Conservation (phyloP, 1,140 invertebrate genomes). For the Epicauta chinensis region DNA sequence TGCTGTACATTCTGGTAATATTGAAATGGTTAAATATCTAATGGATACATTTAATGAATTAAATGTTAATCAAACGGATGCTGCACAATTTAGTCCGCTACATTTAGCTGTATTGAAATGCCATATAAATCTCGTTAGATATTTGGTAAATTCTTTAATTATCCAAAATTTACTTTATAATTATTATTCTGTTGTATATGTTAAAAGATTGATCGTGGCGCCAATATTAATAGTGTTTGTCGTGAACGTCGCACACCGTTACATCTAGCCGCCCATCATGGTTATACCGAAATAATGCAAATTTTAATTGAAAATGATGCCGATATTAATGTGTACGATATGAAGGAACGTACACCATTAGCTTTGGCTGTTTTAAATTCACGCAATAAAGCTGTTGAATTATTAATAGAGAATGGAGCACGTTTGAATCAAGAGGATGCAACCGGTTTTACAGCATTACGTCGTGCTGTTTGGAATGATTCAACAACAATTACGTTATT, state of each 20-base stretch:
- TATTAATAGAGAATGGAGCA: conserved; percentile 48
- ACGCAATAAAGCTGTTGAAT: conserved; percentile 43
- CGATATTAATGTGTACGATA: conserved; percentile 51
- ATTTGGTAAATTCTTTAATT: conserved; percentile 48
- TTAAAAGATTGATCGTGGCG: conserved; percentile 61
- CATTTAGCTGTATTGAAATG: conserved; percentile 52
- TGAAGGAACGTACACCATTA: conserved; percentile 51
- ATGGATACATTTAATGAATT: conserved; percentile 33
- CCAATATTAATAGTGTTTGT: conserved; percentile 60
- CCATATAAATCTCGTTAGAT: conserved; percentile 2
- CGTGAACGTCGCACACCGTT: conserved; percentile 59
- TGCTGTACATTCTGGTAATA: conserved; percentile 47
- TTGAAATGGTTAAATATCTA: conserved; percentile 46
- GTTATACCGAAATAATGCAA: conserved; percentile 47
- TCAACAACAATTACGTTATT: conserved; percentile 21
- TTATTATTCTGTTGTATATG: too few relatives aligned
- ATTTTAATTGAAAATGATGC: conserved; percentile 52
- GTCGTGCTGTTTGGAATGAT: conserved; percentile 47
- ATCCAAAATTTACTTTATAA: too few relatives aligned
- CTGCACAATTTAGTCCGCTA: conserved; percentile 43
- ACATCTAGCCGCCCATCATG: conserved; percentile 77
- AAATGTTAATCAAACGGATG: conserved; percentile 35
- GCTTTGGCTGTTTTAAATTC: conserved; percentile 47
- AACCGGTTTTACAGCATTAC: conserved; percentile 48
- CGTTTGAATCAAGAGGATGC: conserved; percentile 54